phyloP scores from a whole-genome alignment of 2,113 vertebrate species.

The Craseonycteris thonglongyai region DNA sequence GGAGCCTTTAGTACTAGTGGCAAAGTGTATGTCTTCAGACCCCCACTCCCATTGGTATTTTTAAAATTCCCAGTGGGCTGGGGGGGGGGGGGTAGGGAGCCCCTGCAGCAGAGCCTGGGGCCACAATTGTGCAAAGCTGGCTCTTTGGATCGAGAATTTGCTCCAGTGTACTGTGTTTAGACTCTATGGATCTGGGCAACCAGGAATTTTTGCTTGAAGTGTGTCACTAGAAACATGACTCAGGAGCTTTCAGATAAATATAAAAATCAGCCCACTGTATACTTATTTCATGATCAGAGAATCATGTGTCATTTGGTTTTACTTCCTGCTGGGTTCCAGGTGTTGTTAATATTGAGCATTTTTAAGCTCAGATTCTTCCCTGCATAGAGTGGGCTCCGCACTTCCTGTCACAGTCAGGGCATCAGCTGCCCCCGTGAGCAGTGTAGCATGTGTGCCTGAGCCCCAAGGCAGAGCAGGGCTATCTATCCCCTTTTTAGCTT shows the following conservation, averaged over 20 bases:
- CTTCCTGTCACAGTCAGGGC: not conserved
- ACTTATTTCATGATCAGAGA: not conserved
- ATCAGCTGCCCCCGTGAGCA: rapidly evolving
- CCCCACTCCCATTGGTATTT: not conserved
- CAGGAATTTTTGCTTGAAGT: not conserved
- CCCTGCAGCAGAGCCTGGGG: not conserved
- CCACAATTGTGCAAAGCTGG: not conserved
- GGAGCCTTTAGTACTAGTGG: not conserved
- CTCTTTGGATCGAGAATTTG: not conserved
- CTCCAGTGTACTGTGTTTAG: not conserved
- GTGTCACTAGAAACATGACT: not conserved
- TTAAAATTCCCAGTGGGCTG: not conserved
- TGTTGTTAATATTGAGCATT: not conserved
- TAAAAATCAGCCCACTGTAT: not conserved
- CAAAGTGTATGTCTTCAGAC: not conserved
- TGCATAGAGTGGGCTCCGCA: not conserved
- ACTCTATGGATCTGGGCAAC: not conserved
- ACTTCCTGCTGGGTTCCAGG: not conserved
- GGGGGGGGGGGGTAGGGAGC: not conserved
- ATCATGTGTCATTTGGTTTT: not conserved
- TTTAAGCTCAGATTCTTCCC: not conserved
- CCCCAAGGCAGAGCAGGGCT: not conserved
- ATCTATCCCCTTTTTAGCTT: not conserved
- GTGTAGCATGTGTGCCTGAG: no score
- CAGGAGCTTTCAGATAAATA: not conserved